phyloP scores from a whole-genome alignment of 2,113 vertebrate species.

The Trogon surrucura region DNA sequence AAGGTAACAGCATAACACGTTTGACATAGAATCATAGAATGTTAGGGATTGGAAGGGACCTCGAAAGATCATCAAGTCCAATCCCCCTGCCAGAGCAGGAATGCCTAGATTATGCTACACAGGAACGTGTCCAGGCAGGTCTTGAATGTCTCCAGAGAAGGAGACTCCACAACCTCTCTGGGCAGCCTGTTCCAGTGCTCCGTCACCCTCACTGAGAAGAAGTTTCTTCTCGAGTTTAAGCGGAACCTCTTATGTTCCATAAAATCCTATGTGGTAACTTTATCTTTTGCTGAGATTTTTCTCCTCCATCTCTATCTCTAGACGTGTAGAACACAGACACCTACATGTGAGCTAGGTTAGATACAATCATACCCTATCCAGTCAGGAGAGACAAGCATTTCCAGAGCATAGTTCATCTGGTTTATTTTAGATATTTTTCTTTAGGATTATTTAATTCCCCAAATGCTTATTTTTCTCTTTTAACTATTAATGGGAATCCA shows the following conservation, averaged over 20 bases:
- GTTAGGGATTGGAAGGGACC: too few relatives aligned
- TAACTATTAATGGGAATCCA: neutral
- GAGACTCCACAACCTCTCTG: too few relatives aligned
- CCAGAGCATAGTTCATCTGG: neutral
- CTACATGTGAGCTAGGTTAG: neutral
- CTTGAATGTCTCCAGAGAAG: too few relatives aligned
- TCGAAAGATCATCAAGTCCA: too few relatives aligned
- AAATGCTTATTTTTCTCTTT: neutral
- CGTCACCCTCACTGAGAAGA: too few relatives aligned
- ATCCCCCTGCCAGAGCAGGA: too few relatives aligned
- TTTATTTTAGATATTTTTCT: neutral
- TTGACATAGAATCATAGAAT: neutral
- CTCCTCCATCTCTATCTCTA: neutral
- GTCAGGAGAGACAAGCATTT: neutral
- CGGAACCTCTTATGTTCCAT: too few relatives aligned
- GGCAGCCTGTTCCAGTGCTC: too few relatives aligned
- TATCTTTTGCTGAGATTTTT: neutral
- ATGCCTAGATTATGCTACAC: too few relatives aligned
- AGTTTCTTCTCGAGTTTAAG: too few relatives aligned
- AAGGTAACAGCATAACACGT: neutral
- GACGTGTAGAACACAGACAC: neutral
- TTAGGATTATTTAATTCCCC: neutral
- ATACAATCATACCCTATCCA: accelerated
- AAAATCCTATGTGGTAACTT: neutral
- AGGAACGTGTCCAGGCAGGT: too few relatives aligned